These are phyloP conservation scores for Gambelia wislizenii DNA, from an alignment of 2,797 vertebrate genomes.

Conservation along the genomic window DNA sequence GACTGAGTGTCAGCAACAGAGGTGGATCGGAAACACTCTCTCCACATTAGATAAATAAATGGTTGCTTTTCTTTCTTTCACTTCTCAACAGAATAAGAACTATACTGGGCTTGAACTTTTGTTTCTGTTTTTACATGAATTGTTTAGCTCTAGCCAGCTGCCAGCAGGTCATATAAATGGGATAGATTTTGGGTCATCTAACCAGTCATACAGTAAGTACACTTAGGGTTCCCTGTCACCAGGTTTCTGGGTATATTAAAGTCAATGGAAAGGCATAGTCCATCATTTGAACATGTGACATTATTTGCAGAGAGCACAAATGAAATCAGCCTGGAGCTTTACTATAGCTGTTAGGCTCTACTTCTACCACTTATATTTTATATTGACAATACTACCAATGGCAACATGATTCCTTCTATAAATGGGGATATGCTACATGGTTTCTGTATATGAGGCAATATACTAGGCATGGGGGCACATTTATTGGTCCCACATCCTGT, in stretches of 20 bases:
- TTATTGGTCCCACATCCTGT: neutral
- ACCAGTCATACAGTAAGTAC: neutral
- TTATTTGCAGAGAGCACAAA: neutral
- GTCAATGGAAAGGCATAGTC: neutral
- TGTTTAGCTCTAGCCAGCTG: neutral
- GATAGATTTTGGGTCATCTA: neutral
- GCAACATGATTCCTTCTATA: no score
- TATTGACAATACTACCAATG: neutral
- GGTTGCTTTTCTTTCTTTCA: neutral
- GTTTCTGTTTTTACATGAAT: neutral
- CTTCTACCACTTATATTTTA: neutral
- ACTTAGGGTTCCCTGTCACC: neutral
- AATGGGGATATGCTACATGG: neutral
- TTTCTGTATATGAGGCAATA: neutral
- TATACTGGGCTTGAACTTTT: neutral
- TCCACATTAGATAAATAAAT: neutral
- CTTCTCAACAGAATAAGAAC: neutral
- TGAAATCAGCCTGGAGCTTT: neutral
- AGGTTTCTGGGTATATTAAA: neutral
- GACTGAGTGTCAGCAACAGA: neutral
- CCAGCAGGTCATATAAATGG: neutral
- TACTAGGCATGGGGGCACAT: neutral
- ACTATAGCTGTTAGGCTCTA: neutral
- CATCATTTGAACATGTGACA: neutral
- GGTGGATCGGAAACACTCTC: neutral